phyloP scores from a whole-genome alignment of 2,113 vertebrate species.

The Toxotes chatareus region DNA sequence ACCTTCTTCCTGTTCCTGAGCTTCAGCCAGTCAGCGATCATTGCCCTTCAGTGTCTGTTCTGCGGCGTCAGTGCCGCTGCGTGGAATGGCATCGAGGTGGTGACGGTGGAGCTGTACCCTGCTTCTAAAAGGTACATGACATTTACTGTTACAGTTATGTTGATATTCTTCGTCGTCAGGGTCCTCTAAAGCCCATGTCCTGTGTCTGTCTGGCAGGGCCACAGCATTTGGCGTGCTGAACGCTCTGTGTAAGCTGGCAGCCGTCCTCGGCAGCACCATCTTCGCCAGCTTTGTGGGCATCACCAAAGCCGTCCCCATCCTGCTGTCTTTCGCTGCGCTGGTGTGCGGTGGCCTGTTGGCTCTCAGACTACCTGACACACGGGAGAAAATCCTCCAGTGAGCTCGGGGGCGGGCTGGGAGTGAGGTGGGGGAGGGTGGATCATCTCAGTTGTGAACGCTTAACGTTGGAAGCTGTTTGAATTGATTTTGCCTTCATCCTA shows the following conservation, averaged over 20 bases:
- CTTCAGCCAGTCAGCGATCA: conserved; percentile 93
- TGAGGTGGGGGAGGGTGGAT: neutral
- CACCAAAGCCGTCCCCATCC: conserved; percentile 93
- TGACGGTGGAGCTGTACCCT: conserved; percentile 96
- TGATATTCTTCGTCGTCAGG: neutral
- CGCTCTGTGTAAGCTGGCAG: conserved; percentile 93
- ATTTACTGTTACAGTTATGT: neutral
- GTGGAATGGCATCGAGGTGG: conserved; percentile 96
- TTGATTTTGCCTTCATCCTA: conserved; percentile 10
- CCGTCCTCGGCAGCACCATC: conserved; percentile 94
- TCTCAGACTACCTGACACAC: conserved; percentile 93
- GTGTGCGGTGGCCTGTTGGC: conserved; percentile 92
- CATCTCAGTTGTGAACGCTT: neutral
- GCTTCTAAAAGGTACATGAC: conserved; percentile 89
- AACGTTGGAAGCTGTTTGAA: conserved; percentile 28
- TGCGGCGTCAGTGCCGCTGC: conserved; percentile 93
- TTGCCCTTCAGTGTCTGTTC: conserved; percentile 96
- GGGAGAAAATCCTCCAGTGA: conserved; percentile 95
- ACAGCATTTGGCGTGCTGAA: conserved; percentile 96
- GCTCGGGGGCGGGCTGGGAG: neutral
- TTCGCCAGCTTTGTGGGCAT: conserved; percentile 94
- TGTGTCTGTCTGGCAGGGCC: conserved; percentile 83
- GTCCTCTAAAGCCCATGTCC: neutral
- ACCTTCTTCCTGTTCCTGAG: conserved; percentile 96
- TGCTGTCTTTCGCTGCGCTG: conserved; percentile 91